These are phyloP conservation scores for Diadophis punctatus DNA, from an alignment of 2,113 vertebrate genomes.

Conservation along the genomic window DNA sequence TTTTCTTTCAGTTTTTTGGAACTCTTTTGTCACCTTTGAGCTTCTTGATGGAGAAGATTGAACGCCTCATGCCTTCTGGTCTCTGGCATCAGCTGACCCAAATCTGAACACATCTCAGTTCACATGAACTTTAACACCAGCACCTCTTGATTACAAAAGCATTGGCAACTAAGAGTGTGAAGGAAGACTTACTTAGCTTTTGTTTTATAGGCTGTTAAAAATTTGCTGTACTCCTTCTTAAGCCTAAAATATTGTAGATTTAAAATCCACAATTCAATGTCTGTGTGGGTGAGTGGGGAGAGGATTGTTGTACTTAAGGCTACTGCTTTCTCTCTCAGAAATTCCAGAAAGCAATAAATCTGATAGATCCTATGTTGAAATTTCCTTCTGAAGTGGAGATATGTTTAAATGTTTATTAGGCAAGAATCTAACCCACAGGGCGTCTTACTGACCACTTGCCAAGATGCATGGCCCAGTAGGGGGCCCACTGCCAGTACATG, in stretches of 20 bases:
- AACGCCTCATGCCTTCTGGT: slow-evolving; percentile 78
- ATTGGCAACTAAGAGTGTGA: not conserved
- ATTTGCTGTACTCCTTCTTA: slow-evolving; percentile 52
- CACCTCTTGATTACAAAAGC: not conserved
- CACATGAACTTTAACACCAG: not conserved
- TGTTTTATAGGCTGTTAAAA: slow-evolving; percentile 40
- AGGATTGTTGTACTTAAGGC: slow-evolving; percentile 57
- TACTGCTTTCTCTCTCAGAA: slow-evolving; percentile 61
- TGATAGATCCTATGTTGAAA: slow-evolving; percentile 64
- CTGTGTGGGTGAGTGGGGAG: slow-evolving; percentile 30
- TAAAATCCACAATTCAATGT: slow-evolving; percentile 42
- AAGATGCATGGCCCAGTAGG: not conserved
- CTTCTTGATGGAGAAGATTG: slow-evolving; percentile 77
- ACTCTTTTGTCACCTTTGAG: slow-evolving; percentile 77
- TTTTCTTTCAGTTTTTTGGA: slow-evolving; percentile 79
- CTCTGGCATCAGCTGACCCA: slow-evolving; percentile 75
- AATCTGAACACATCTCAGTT: slow-evolving; percentile 58
- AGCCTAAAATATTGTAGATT: slow-evolving; percentile 50
- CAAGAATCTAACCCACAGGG: not conserved
- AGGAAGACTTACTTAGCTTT: slow-evolving; percentile 32
- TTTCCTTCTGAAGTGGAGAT: slow-evolving; percentile 69
- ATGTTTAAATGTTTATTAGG: slow-evolving; percentile 36
- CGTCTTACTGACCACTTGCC: not conserved
- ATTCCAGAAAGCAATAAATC: slow-evolving; percentile 59
- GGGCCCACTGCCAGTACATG: not conserved